Base-by-base conservation (phyloP, 2,113 vertebrate species). In the Nannobrachium achirus region DNA sequence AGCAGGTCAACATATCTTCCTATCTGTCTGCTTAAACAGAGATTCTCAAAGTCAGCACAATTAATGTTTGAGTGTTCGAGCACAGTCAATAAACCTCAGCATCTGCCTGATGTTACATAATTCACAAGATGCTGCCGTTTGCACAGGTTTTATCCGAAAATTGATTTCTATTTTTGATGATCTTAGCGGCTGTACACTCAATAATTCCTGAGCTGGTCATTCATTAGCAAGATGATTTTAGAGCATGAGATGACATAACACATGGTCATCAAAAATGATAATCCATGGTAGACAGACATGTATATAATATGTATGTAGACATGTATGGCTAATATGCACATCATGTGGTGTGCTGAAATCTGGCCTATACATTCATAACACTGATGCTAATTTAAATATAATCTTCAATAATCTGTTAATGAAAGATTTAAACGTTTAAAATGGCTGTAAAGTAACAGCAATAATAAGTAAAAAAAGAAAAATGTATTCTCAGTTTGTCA, bases 191-290 rank as follows among this genome's bases (percentile, higher is more conserved):
- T 69, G 50, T 51, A 60, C 61, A 48, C 60, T 63, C 46, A 58
- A 71, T 67, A 50, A 58, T 67, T 74, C 56, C 53, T 63, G 57
- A 71, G 59, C 10, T 20, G 60, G 48, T 59, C 14, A 59, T 49
- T 61, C 66, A 79, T 66, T 70, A 67, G 74, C 63, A 38, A 75
- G 70, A 60, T 45, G 42, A 52, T 49, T 20, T 19, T 33, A 25
- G 40, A 38, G 14, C 18, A 44, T 20, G 40, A 39, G n/a, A 53
- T 64, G 41, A 52, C 58, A 63, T 58, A 51, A n/a, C 49, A 49
- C 42, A 49, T 64, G 48, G 15, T 63, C 46, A 52, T 53, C 39
- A 50, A 64, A 53, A 64, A 53, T 53, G 38, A 49, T 20, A 50
- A 10, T 19, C 56, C 15, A 13, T 10, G n/a, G 42, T 33, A 5